phyloP scores from a whole-genome alignment of 2,797 vertebrate genomes.

The Lycodopsis pacificus region DNA sequence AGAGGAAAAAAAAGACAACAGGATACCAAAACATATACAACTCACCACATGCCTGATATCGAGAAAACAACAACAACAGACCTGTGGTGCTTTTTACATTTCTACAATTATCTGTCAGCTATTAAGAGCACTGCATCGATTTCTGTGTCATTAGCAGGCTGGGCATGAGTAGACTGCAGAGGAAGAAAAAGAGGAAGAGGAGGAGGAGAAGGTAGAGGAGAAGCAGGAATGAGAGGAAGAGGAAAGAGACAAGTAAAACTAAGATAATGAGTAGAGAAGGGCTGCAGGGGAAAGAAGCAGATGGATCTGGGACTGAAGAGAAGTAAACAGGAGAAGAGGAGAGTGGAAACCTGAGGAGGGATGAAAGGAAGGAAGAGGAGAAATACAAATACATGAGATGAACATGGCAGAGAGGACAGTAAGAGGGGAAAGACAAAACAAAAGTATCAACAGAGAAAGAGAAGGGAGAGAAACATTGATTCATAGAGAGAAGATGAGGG shows the following conservation, averaged over 20 bases:
- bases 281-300: background rate
- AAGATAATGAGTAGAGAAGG: background rate
- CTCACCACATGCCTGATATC: background rate
- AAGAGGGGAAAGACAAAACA: background rate
- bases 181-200: background rate
- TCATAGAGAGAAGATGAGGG: background rate
- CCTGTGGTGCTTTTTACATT: conserved; percentile 39
- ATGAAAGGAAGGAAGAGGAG: background rate
- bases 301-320: background rate
- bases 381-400: background rate
- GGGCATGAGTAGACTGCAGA: conserved; percentile 39
- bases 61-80: background rate
- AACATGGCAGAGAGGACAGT: background rate
- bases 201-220: background rate
- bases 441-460: background rate
- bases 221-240: conserved; percentile 5
- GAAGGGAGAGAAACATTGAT: background rate
- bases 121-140: conserved; percentile 60
- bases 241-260: background rate
- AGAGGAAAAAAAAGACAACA: background rate
- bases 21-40: background rate
- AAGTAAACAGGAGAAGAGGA: background rate
- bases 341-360: background rate
- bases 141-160: conserved; percentile 57
- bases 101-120: conserved; percentile 58